Evolutionary conservation across 2,113 vertebrate genomes (phyloP).

Genomic region (Calidris pugnax): DNA sequence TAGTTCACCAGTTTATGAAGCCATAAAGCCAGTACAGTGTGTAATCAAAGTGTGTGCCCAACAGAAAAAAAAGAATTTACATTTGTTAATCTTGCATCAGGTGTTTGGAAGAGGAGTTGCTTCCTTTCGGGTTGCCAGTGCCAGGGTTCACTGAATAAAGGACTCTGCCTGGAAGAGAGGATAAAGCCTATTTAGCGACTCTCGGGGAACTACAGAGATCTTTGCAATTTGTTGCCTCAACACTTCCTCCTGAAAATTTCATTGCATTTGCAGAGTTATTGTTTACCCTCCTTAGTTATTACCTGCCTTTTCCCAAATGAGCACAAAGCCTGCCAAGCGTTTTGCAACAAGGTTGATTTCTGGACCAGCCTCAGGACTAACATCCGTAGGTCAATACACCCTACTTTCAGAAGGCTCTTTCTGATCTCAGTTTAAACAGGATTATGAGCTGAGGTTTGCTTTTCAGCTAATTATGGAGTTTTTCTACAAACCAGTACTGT

Average conservation of each 20-base stretch:
- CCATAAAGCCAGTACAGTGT: background rate
- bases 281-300: background rate
- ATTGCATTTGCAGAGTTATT: background rate
- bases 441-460: background rate
- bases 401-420: background rate
- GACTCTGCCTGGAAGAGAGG: background rate
- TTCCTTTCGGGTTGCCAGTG: background rate
- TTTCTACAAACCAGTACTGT: background rate
- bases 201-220: background rate
- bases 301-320: background rate
- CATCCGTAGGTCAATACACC: background rate
- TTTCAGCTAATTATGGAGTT: background rate
- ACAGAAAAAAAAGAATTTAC: background rate
- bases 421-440: background rate
- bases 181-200: background rate
- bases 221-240: background rate
- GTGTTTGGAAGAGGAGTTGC: background rate
- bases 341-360: background rate
- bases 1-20: constrained; percentile 3
- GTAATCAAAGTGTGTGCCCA: background rate
- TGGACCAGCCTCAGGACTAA: background rate
- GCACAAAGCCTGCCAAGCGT: background rate
- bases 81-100: background rate
- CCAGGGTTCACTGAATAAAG: background rate
- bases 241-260: background rate